Evolutionary conservation across 2,888 invertebrate genomes (phyloP), one percentile per base, ranked within the genome.

Genomic region (Tetragonula carbonaria): DNA sequence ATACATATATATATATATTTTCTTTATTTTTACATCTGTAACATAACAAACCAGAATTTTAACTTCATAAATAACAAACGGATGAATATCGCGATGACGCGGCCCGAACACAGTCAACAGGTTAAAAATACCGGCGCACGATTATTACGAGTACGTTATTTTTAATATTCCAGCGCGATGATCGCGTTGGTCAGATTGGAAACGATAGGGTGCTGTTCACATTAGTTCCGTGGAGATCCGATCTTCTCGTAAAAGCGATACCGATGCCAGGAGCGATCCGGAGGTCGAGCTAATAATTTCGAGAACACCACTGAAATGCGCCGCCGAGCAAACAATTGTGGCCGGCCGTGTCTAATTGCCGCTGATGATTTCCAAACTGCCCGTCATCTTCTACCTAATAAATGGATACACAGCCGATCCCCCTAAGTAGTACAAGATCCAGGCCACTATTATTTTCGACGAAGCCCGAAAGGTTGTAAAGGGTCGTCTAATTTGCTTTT

Each of bases 321-420:
- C 92, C 92, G 91, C 91, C 92, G 82, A 90, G 89, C 92, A 93
- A 93, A 93, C 92, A 92, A 90, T 91, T 88, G 85, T 28, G 59
- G 78, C 71, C 84, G 84, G 85, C 86, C 89, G 87, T 87, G 90
- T 87, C 90, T 91, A 91, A 92, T 92, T 90, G 90, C 87, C 88
- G 83, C 86, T 84, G 89, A 91, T 91, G 91, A 91, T 91, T 89
- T 90, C 86, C 87, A 86, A 91, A 87, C 88, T 82, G 81, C 84
- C 85, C 82, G 84, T 86, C 87, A 82, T 88, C 80, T 70, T 68
- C 62, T 68, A 74, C 77, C 84, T 91, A 90, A 91, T 91, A 90
- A 91, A 90, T 88, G 90, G 91, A 88, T 87, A 82, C 88, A 79
- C 88, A 79, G 75, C 67, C 62, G 80, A 84, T 78, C 84, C 84